Base-by-base conservation (phyloP, 2,113 vertebrate genomes). In the Chaetura pelagica region DNA sequence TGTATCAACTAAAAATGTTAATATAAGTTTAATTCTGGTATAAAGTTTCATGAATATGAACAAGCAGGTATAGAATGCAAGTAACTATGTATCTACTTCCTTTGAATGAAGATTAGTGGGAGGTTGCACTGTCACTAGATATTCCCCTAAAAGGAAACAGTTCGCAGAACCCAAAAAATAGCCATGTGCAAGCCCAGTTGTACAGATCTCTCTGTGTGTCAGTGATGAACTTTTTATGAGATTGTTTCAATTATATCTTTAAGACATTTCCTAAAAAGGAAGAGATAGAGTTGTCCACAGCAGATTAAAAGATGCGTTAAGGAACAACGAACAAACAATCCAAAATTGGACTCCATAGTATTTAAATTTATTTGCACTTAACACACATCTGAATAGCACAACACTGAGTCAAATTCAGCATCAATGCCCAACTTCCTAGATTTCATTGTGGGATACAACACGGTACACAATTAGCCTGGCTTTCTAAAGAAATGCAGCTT, bases 181-280 rank as follows among this genome's bases (percentile, higher is more conserved):
- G 90, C 84, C 87, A 87, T 8, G 42, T 8, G 34, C 84, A 92
- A 96, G 57, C 58, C 91, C 66, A 95, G 23, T 93, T 89, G 66
- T 89, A 87, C 86, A 82, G 91, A 95, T 94, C 76, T 96, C 67
- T 96, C 77, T 91, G 79, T 91, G 76, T 96, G 89, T 96, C 89
- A 95, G 51, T 77, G 87, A 96, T 74, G 84, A 93, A 84, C 82
- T 80, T 96, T 91, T 97, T 98, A 97, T 1, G 79, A 94, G 87
- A 84, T 91, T 81, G 95, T 93, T 87, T 90, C 94, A 97, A 87
- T 78, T 83, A 94, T 95, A 93, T 94, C 94, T 93, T 92, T 90
- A 96, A 97, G 94, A 89, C 89, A 90, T 84, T 97, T 93, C 93
- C 95, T 94, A 96, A 97, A 96, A 97, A 95, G 83, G 93, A 91